A percentile compares a stretch with the other conserved stretches of the same genome.
These are phyloP conservation scores for Carpatolechia fugitivella DNA, from an alignment of 2,888 invertebrate species.

Conservation along the genomic window DNA sequence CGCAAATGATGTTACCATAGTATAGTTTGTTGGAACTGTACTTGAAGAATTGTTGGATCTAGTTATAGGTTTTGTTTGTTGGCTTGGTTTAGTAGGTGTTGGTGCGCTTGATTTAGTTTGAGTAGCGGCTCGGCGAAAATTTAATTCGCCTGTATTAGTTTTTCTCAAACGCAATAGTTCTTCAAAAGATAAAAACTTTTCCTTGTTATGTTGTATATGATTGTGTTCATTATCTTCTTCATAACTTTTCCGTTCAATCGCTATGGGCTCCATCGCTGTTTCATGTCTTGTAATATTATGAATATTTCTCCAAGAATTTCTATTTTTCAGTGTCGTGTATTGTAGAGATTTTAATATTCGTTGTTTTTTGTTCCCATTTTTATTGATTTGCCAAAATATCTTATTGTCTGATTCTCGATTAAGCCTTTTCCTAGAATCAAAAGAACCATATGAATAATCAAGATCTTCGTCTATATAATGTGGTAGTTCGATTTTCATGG, in stretches of 20 bases:
- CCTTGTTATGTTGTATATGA: constrained; percentile 33
- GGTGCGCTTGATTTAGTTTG: too few relatives aligned
- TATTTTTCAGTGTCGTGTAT: constrained; percentile 54
- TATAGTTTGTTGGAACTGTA: constrained; percentile 29
- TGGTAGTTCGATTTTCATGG: constrained; percentile 25
- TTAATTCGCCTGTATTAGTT: constrained; percentile 38
- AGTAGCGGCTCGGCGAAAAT: constrained; percentile 44
- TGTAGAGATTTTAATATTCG: constrained; percentile 44
- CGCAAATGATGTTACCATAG: constrained; percentile 51
- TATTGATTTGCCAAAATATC: constrained; percentile 60
- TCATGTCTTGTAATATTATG: constrained; percentile 8
- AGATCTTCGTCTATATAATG: constrained; percentile 29
- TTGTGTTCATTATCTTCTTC: constrained; percentile 29
- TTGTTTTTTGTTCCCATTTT: constrained; percentile 31
- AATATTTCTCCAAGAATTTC: constrained; percentile 22
- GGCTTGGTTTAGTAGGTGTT: too few relatives aligned
- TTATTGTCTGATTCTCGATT: constrained; percentile 44
- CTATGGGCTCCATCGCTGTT: constrained; percentile 54
- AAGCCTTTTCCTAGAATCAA: constrained; percentile 47
- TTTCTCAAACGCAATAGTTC: constrained; percentile 66
- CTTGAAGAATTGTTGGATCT: too few relatives aligned
- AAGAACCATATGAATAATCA: constrained; percentile 39
- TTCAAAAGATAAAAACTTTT: constrained; percentile 70
- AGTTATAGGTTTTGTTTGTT: too few relatives aligned
- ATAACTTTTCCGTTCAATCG: constrained; percentile 36